Conservation (phyloP, 92 coral and sea anemone species). For the Actinostola sp. region DNA sequence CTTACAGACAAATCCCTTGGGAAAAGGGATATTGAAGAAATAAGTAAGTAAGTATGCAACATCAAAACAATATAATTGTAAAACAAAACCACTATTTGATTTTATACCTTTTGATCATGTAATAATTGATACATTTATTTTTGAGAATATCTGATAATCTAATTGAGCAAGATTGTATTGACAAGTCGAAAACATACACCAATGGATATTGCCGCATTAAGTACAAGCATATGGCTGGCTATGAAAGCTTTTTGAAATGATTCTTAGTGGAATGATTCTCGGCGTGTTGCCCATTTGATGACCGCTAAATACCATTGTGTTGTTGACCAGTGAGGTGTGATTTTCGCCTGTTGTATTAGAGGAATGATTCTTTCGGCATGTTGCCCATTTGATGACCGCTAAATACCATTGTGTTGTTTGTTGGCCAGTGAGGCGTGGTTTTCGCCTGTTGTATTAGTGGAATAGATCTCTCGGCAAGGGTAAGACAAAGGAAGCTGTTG, state of each 20-base stretch:
- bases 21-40: slow-evolving; percentile 20
- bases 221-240: slow-evolving; percentile 38
- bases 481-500: too few relatives aligned
- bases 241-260: slow-evolving; percentile 28
- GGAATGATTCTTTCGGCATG: too few relatives aligned
- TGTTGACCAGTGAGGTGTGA: too few relatives aligned
- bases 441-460: too few relatives aligned
- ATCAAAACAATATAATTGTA: slow-evolving; percentile 19
- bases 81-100: slow-evolving; percentile 26
- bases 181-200: slow-evolving; percentile 30
- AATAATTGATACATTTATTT: slow-evolving; percentile 70
- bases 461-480: too few relatives aligned
- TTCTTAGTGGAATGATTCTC: too few relatives aligned
- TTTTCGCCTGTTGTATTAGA: too few relatives aligned
- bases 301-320: too few relatives aligned
- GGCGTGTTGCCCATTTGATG: too few relatives aligned
- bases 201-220: slow-evolving; percentile 34
- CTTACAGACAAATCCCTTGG: slow-evolving; percentile 32
- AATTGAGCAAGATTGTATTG: slow-evolving; percentile 40
- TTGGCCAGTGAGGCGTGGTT: too few relatives aligned
- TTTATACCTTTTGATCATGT: slow-evolving; percentile 69
- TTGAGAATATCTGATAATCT: slow-evolving; percentile 66
- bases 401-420: too few relatives aligned
- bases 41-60: neutral
- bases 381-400: too few relatives aligned